These are phyloP conservation scores for Diogma glabrata DNA, from an alignment of 2,888 invertebrate genomes.

Conservation along the genomic window DNA sequence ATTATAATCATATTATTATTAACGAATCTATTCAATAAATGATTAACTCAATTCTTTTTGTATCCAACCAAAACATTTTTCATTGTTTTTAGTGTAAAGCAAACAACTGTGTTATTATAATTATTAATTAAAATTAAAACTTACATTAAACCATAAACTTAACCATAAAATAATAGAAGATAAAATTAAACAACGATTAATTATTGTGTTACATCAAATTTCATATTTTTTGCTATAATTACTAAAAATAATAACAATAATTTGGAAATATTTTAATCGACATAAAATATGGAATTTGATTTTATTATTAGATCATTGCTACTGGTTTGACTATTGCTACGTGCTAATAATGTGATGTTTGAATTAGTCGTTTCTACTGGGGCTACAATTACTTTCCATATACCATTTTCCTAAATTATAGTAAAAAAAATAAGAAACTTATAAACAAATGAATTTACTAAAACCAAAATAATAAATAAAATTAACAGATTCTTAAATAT, in stretches of 20 bases:
- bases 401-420: conserved; percentile 3
- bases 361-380: not conserved
- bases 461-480: not conserved
- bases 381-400: not conserved
- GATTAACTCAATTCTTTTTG: no score
- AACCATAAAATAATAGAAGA: no score
- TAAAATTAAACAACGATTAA: no score
- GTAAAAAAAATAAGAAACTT: conserved; percentile 14
- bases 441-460: conserved; percentile 15
- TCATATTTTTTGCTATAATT: conserved; percentile 15
- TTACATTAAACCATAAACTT: no score
- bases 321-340: conserved; percentile 22
- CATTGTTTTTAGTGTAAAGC: no score
- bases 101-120: no score
- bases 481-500: not conserved
- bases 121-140: no score
- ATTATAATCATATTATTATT: no score
- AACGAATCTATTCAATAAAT: no score
- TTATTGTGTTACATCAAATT: conserved; percentile 28
- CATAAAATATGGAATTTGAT: conserved; percentile 36
- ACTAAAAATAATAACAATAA: no score
- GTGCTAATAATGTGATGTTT: conserved; percentile 14
- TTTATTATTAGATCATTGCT: conserved; percentile 19
- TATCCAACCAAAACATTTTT: no score
- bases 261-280: no score